A percentile compares a stretch with the other conserved stretches of the same genome.
phyloP scores from a whole-genome alignment of 2,888 invertebrate genomes.

The Noctua janthe region DNA sequence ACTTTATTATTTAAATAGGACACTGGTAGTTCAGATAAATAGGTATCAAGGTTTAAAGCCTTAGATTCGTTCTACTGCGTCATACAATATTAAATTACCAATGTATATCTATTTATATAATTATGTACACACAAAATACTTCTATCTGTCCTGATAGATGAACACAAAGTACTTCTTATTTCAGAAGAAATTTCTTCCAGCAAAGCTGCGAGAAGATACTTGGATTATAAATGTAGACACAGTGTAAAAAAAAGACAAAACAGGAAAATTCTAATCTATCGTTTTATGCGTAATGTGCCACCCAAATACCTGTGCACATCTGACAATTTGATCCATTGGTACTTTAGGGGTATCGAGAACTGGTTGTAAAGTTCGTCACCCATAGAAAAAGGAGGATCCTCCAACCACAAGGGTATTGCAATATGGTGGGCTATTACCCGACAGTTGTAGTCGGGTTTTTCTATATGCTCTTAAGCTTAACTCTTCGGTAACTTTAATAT shows the following conservation, averaged over 20 bases:
- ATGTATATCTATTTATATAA: too few relatives aligned
- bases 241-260: too few relatives aligned
- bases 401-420: not conserved
- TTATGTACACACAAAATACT: too few relatives aligned
- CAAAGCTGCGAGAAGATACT: too few relatives aligned
- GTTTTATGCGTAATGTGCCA: not conserved
- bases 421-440: not conserved
- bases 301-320: not conserved
- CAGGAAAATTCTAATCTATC: not conserved
- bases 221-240: too few relatives aligned
- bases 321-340: not conserved
- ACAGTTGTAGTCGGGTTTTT: too few relatives aligned
- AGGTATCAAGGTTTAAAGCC: not conserved
- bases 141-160: too few relatives aligned
- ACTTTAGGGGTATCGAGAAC: too few relatives aligned
- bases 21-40: not conserved
- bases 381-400: not conserved
- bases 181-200: too few relatives aligned
- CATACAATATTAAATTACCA: not conserved
- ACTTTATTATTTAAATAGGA: not conserved
- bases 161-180: too few relatives aligned
- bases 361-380: not conserved
- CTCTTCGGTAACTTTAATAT: too few relatives aligned
- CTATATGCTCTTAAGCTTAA: too few relatives aligned
- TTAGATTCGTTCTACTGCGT: not conserved